Evolutionary conservation across 92 coral and sea anemone species (phyloP).

Genomic region (Pocillopora meandrina): DNA sequence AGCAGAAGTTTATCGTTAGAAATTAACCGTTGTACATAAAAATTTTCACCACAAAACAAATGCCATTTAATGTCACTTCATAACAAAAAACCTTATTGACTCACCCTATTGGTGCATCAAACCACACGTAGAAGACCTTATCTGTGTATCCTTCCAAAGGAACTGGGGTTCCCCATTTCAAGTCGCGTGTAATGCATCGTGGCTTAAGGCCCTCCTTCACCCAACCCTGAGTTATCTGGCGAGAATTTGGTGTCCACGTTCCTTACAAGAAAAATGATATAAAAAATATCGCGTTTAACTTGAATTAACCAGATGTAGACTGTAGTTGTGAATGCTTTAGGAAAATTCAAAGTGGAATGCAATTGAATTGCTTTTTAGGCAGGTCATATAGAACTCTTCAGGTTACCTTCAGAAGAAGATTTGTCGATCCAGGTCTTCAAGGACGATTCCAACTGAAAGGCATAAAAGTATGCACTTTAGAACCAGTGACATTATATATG

Average conservation of each 20-base stretch:
- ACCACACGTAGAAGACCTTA: slow-evolving; percentile 99
- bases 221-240: slow-evolving; percentile 97
- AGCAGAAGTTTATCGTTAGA: no score
- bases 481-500: no score
- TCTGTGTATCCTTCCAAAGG: slow-evolving; percentile 99
- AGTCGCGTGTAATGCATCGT: slow-evolving; percentile 96
- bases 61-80: no score
- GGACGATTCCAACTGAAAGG: slow-evolving; percentile 79
- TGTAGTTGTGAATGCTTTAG: no score
- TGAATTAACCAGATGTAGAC: no score
- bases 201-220: slow-evolving; percentile 96
- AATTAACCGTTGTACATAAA: no score
- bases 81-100: background rate
- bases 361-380: no score
- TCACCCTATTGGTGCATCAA: slow-evolving; percentile 99
- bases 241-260: slow-evolving; percentile 88
- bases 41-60: no score
- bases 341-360: no score
- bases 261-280: slow-evolving; percentile 49
- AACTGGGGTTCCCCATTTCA: slow-evolving; percentile 99
- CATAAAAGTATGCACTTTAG: background rate
- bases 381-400: background rate
- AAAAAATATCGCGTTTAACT: no score
- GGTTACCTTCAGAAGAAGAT: slow-evolving; percentile 76
- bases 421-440: slow-evolving; percentile 81